These are phyloP conservation scores for Ophion obscuratus DNA, from an alignment of 2,888 invertebrate species.

Conservation along the genomic window DNA sequence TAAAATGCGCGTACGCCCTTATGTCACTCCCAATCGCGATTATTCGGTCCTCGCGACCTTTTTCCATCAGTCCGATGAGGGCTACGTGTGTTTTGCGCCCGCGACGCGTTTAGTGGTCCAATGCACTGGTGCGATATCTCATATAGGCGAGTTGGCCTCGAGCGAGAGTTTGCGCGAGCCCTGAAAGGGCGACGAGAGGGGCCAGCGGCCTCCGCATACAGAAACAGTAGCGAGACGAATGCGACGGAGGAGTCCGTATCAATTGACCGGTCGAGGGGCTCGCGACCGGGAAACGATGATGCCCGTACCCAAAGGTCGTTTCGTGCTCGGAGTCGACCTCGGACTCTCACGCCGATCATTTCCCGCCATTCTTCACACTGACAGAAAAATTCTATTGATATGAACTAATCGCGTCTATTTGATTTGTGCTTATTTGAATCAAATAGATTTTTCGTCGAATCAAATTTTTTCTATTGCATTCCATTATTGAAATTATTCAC, in stretches of 20 bases:
- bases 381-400: too few species aligned
- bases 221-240: conserved; percentile 10
- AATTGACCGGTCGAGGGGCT: conserved; percentile 9
- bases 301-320: conserved; percentile 13
- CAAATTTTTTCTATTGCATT: too few species aligned
- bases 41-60: background rate
- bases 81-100: background rate
- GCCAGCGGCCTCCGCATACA: conserved; percentile 3
- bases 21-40: background rate
- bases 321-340: background rate
- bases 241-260: conserved; percentile 25
- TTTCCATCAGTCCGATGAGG: background rate
- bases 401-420: too few species aligned
- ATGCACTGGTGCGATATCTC: conserved; percentile 10
- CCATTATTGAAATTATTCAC: too few species aligned
- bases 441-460: too few species aligned
- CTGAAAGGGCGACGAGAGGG: background rate
- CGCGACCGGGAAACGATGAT: conserved; percentile 5
- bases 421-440: too few species aligned
- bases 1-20: background rate
- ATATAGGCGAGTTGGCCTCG: conserved; percentile 1
- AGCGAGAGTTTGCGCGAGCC: conserved; percentile 11
- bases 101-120: background rate
- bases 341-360: background rate
- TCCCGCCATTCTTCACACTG: too few species aligned